A percentile compares a stretch with the other conserved stretches of the same genome.
These are phyloP conservation scores for Microctenopoma steveboyesi DNA, from an alignment of 2,797 vertebrate species.

Conservation along the genomic window DNA sequence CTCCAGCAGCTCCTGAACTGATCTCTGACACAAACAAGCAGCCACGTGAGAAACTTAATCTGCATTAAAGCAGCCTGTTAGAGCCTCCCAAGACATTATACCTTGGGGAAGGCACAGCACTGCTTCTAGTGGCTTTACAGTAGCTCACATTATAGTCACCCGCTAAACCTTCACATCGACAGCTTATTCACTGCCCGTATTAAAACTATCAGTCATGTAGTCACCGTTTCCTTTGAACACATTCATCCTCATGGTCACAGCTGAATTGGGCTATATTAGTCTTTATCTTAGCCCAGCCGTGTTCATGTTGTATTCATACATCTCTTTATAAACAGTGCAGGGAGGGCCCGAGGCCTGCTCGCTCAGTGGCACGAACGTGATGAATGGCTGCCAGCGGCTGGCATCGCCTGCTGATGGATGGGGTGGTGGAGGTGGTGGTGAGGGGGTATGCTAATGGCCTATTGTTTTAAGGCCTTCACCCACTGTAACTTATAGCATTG, in stretches of 20 bases:
- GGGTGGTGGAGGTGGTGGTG: not conserved
- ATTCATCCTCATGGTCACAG: slow-evolving; percentile 60
- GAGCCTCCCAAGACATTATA: slow-evolving; percentile 25
- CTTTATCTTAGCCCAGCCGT: slow-evolving; percentile 44
- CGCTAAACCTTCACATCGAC: slow-evolving; percentile 30
- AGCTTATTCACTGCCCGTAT: slow-evolving; percentile 51
- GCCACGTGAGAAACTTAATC: slow-evolving; percentile 28
- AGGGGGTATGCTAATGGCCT: slow-evolving; percentile 68
- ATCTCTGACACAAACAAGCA: slow-evolving; percentile 28
- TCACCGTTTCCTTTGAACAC: slow-evolving; percentile 46
- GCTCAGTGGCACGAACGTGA: slow-evolving; percentile 62
- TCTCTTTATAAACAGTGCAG: slow-evolving; percentile 62
- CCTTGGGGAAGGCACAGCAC: not conserved
- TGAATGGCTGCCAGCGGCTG: slow-evolving; percentile 68
- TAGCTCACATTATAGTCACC: slow-evolving; percentile 25
- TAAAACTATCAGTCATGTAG: slow-evolving; percentile 65
- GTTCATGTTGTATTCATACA: slow-evolving; percentile 63
- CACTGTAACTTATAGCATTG: slow-evolving; percentile 60
- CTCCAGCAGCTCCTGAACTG: slow-evolving; percentile 20
- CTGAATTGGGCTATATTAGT: slow-evolving; percentile 55
- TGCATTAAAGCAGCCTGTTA: slow-evolving; percentile 34
- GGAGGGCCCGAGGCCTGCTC: slow-evolving; percentile 41
- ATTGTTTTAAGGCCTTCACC: slow-evolving; percentile 73
- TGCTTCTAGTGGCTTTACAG: slow-evolving; percentile 25
- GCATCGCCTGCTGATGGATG: slow-evolving; percentile 67